Evolutionary conservation across 2,113 vertebrate genomes (phyloP), one percentile per base, ranked within the genome.

Genomic region (Mola mola): DNA sequence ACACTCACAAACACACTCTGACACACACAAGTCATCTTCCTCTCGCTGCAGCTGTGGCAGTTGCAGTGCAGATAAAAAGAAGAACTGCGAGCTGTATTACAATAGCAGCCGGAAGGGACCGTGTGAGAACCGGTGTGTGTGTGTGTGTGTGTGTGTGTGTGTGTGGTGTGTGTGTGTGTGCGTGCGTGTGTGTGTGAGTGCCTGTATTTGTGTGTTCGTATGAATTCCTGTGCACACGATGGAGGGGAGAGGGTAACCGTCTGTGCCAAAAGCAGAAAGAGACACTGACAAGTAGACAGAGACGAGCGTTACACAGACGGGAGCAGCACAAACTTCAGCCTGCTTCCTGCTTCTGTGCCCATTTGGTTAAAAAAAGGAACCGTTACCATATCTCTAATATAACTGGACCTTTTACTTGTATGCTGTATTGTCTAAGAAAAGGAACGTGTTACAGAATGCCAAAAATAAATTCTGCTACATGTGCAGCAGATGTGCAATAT

Each of bases 21-120:
- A 8, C 62, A 49, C 8, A 7, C 60, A 9, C 48, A 58, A n/a
- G 6, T 40, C 67, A 74, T 69, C 79, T 64, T 83, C 56, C 37
- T 40, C 67, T 51, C 13, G 43, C 66, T 62, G 79, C 74, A 83
- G 73, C 83, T 56, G 87, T 53, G 68, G 52, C 66, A 59, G 82
- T 82, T 73, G 78, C 55, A 69, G 63, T 52, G 43, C 78, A 78
- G 79, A 72, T 20, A 69, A 79, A 90, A 89, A 91, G 77, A 61
- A 88, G 88, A 93, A 91, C 85, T 88, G 77, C 46, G 63, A 66
- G 56, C 63, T 82, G 42, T 49, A 76, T 83, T 80, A 83, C 85
- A 85, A 78, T 70, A 79, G 73, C 69, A 66, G 80, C 70, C 79
- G 85, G 85, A 79, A 87, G 85, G 71, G 72, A 56, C 68, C 43